These are phyloP conservation scores for Gymnosoma rotundatum DNA, from an alignment of 2,888 invertebrate species.

Conservation along the genomic window DNA sequence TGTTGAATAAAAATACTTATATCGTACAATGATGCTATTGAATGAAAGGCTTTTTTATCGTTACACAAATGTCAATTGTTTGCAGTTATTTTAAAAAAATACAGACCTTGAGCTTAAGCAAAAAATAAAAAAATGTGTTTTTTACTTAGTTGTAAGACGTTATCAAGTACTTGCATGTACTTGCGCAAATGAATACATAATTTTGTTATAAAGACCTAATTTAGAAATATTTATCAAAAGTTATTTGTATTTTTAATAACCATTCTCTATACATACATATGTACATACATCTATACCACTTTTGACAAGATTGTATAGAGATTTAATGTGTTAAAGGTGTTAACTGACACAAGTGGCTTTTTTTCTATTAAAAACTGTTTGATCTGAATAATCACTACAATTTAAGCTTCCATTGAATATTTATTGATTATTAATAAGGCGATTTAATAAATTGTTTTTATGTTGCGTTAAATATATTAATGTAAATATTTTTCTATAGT, in stretches of 20 bases:
- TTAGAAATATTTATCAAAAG: conserved; percentile 35
- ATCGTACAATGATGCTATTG: conserved; percentile 44
- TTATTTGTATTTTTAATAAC: conserved; percentile 9
- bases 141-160: conserved; percentile 35
- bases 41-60: conserved; percentile 37
- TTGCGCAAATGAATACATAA: conserved; percentile 11
- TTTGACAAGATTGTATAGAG: not conserved
- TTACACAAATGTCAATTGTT: conserved; percentile 49
- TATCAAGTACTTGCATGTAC: conserved; percentile 38
- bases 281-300: not conserved
- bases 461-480: too few species aligned
- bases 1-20: conserved; percentile 14
- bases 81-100: conserved; percentile 64
- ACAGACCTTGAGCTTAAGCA: conserved; percentile 54
- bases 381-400: too few species aligned
- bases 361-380: not conserved
- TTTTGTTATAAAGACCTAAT: conserved; percentile 62
- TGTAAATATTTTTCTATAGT: too few species aligned
- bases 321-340: conserved; percentile 20
- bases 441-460: too few species aligned
- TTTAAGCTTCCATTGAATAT: too few species aligned
- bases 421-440: too few species aligned
- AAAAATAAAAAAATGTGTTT: conserved; percentile 3
- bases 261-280: not conserved
- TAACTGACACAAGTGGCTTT: conserved; percentile 37